Evolutionary conservation across 2,113 vertebrate genomes (phyloP).

Genomic region (Phalacrocorax carbo): DNA sequence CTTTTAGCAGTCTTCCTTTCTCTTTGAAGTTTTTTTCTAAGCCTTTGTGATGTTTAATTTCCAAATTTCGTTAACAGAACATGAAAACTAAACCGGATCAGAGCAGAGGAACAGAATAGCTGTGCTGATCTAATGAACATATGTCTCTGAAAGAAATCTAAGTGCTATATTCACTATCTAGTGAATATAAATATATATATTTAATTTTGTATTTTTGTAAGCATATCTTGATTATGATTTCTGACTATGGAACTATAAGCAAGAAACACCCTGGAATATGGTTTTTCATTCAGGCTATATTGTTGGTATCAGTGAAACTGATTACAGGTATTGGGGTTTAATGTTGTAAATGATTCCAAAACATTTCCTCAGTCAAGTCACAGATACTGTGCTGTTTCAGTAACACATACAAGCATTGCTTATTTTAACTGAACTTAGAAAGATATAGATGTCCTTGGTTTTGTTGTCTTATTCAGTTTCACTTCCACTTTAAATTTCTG

Average conservation of each 20-base stretch:
- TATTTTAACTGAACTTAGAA: not conserved
- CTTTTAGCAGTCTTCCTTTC: not conserved
- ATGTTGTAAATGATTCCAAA: not conserved
- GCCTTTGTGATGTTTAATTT: not conserved
- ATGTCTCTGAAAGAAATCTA: not conserved
- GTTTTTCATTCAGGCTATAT: not conserved
- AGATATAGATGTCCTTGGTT: not conserved
- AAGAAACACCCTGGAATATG: not conserved
- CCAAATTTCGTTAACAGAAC: not conserved
- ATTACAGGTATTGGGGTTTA: not conserved
- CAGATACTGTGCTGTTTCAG: not conserved
- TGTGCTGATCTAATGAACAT: not conserved
- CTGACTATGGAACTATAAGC: not conserved
- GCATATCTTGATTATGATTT: not conserved
- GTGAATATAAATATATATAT: not conserved
- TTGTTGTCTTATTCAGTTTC: not conserved
- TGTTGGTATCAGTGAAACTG: not conserved
- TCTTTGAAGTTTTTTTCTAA: constrained; percentile 20
- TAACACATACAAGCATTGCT: not conserved
- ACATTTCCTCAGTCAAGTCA: not conserved
- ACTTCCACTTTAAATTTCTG: not conserved
- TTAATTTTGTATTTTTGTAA: not conserved
- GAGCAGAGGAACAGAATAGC: not conserved
- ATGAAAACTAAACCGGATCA: not conserved
- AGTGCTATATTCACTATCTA: not conserved